Base-by-base conservation (phyloP, 2,888 invertebrate genomes). In the Dendrolimus houi region DNA sequence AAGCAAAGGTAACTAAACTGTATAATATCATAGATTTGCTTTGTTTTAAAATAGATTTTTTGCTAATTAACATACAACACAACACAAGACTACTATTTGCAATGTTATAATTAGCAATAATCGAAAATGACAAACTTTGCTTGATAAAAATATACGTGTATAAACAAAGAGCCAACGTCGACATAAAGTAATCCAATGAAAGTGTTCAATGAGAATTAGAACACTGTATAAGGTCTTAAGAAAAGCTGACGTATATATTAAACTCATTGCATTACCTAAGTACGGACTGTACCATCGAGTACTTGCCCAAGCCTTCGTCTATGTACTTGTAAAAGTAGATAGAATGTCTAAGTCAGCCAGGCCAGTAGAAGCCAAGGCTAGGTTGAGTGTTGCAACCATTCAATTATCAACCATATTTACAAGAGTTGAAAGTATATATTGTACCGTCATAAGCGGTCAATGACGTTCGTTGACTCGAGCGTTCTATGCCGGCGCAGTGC, bases 331-430 rank as follows among this genome's bases (percentile, higher is more conserved):
- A 90, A 90, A 89, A 90, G 89, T 90, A 88, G 89, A 89, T 90
- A 90, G 89, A 90, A 90, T 89, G 89, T 90, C 89, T 90, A 90
- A 90, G 88, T 88, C 89, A 89, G 89, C 85, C 84, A 87, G 87
- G 88, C 88, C 87, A 89, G 88, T 87, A 84, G 79, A 78, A 90
- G 89, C 89, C 89, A 89, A 90, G 89, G 89, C 89, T 89, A 89
- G 85, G 81, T 84, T 87, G 81, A 67, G 65, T 60, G 63, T 65
- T 54, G 52, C 47, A n/a, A 54, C 52, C 74, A 71, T 56, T 61
- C 57, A 40, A 84, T 62, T 75, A 66, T 74, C 61, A 69, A 75
- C 85, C 72, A 64, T 85, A 77, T 71, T 55, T 3, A 54, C 47
- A 57, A 53, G 9, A 1, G 0, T 0, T 55, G 68, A 79, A 63